Percentiles rank a stretch among this genome's conserved stretches.
phyloP scores from a whole-genome alignment of 2,113 vertebrate species.

The Steatornis caripensis region DNA sequence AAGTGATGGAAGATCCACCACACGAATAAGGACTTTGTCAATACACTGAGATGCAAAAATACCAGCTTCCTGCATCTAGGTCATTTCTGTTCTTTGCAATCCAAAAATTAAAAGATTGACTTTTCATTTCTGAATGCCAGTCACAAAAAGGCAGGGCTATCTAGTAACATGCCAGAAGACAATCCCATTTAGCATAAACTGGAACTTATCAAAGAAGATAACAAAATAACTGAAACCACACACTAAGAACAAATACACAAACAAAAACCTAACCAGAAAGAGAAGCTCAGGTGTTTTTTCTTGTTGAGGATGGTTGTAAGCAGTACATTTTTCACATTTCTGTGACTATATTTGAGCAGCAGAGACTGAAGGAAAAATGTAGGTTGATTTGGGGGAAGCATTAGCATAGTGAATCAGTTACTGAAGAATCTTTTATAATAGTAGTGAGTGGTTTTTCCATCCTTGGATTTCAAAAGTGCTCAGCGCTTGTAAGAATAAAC shows the following conservation, averaged over 20 bases:
- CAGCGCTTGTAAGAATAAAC: neutral
- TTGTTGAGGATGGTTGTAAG: neutral
- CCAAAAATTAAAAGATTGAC: neutral
- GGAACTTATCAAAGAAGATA: neutral
- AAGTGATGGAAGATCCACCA: neutral
- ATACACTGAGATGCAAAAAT: neutral
- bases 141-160: neutral
- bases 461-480: neutral
- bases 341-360: neutral
- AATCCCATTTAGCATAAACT: neutral
- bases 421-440: neutral
- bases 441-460: neutral
- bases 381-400: neutral
- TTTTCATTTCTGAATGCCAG: neutral
- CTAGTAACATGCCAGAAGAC: neutral
- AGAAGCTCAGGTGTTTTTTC: neutral
- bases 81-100: neutral
- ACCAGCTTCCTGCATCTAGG: neutral
- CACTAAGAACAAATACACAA: neutral
- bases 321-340: neutral
- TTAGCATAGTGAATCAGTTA: slow-evolving; percentile 18
- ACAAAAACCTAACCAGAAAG: neutral
- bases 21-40: neutral
- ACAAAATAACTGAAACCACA: neutral
- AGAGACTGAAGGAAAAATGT: neutral